A percentile compares a stretch with the other conserved stretches of the same genome.
These are phyloP conservation scores for Liopterus haemorrhoidalis DNA, from an alignment of 2,888 invertebrate genomes.

Conservation along the genomic window DNA sequence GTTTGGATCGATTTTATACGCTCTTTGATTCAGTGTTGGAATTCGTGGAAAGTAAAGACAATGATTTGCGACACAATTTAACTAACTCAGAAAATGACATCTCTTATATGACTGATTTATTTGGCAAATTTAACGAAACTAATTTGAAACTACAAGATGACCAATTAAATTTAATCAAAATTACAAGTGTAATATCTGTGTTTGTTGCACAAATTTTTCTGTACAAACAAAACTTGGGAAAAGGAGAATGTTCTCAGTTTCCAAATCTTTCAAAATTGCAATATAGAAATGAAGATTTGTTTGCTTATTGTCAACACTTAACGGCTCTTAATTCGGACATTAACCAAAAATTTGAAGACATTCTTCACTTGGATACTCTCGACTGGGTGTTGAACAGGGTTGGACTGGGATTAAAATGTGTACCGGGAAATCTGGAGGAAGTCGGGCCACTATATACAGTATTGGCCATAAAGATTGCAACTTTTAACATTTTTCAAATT, in stretches of 20 bases:
- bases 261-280: slow-evolving; percentile 17
- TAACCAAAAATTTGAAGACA: slow-evolving; percentile 24
- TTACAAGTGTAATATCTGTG: slow-evolving; percentile 28
- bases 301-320: slow-evolving; percentile 24
- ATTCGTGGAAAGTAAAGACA: slow-evolving; percentile 23
- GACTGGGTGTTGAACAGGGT: slow-evolving; percentile 22
- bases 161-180: slow-evolving; percentile 27
- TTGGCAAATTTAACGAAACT: slow-evolving; percentile 13
- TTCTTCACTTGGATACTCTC: slow-evolving; percentile 25
- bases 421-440: too few relatives aligned
- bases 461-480: too few relatives aligned
- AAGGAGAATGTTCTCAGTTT: slow-evolving; percentile 23
- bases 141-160: slow-evolving; percentile 25
- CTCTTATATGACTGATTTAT: slow-evolving; percentile 25
- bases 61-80: slow-evolving; percentile 18
- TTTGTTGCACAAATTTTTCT: slow-evolving; percentile 27
- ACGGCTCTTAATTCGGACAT: slow-evolving; percentile 27
- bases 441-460: too few relatives aligned
- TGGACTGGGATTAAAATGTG: too few relatives aligned
- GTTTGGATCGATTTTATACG: slow-evolving; percentile 23
- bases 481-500: too few relatives aligned
- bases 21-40: slow-evolving; percentile 27
- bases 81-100: slow-evolving; percentile 22
- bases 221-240: slow-evolving; percentile 27
- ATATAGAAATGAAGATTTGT: slow-evolving; percentile 19